Evolutionary conservation across 2,888 invertebrate species (phyloP), one percentile per base, ranked within the genome.

Genomic region (Suillia variegata): DNA sequence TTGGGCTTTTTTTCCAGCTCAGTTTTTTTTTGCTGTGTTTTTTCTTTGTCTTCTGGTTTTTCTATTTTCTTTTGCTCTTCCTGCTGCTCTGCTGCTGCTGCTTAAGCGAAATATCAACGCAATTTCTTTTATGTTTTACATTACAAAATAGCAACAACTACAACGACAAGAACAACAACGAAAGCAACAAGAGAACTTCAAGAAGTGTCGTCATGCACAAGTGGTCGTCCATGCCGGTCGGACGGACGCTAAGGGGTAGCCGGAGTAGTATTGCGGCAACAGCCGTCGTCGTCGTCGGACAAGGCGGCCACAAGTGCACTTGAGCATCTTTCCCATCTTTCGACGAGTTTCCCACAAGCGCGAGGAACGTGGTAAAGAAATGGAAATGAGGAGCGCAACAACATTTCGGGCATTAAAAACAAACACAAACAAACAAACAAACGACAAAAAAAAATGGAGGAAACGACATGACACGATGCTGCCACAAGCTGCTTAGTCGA

Each of bases 261-360:
- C 42, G 17, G 4, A 13, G 26, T n/a, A n/a, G n/a, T n/a, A n/a
- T n/a, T n/a, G n/a, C n/a, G n/a, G n/a, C n/a, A 66, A 65, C 65
- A 64, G 74, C 67, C 70, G 74, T 75, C 62, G 75, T 64, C 63
- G 74, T 66, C 70, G 74, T 75, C 62, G 75, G 69, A 62, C 60
- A 62, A 62, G 62, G n/a, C n/a, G n/a, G 66, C 63, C 68, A 66
- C 70, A 74, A 78, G 77, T 76, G 79, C 71, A 73, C 75, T 75
- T 73, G 71, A 70, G 68, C 69, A 68, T 67, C 62, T 67, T 70
- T 67, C 26, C 6, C 26, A 26, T n/a, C n/a, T n/a, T 26, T 26
- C 26, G 26, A 5, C 26, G 6, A 26, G n/a, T n/a, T n/a, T n/a
- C 10, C 26, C 26, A 26, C 26, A 26, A 26, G 5, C 26, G 26